phyloP scores from a whole-genome alignment of 2,797 vertebrate species.

The Pantherophis alleghaniensis region DNA sequence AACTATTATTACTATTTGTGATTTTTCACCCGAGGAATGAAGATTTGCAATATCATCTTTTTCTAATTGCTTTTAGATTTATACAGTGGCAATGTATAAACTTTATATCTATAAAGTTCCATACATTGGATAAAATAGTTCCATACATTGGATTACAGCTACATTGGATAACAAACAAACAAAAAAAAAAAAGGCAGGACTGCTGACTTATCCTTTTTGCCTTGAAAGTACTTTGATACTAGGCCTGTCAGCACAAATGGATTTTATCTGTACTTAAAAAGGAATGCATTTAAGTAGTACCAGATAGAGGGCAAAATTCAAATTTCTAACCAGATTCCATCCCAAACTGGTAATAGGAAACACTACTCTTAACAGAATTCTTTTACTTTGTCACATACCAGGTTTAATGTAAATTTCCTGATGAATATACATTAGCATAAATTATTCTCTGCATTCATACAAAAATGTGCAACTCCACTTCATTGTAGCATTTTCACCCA shows the following conservation, averaged over 20 bases:
- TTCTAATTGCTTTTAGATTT: not conserved
- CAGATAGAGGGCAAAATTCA: slow-evolving; percentile 6
- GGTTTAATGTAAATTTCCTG: not conserved
- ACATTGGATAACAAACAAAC: slow-evolving; percentile 48
- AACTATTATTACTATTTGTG: not conserved
- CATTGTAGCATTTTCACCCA: not conserved
- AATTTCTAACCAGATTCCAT: not conserved
- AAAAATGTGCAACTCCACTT: not conserved
- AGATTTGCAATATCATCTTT: not conserved
- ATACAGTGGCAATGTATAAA: not conserved
- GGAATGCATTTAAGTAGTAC: slow-evolving; percentile 21
- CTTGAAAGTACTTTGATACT: slow-evolving; percentile 59
- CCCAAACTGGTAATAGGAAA: slow-evolving; percentile 30
- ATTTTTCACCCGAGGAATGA: not conserved
- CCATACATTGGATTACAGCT: slow-evolving; percentile 6
- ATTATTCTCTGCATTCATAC: not conserved
- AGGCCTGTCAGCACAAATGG: slow-evolving; percentile 36
- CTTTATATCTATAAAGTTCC: not conserved
- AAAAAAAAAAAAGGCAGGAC: slow-evolving; percentile 35
- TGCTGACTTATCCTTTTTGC: slow-evolving; percentile 45
- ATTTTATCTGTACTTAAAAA: slow-evolving; percentile 47
- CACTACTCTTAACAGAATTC: not conserved
- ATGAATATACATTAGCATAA: not conserved
- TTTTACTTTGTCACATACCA: not conserved
- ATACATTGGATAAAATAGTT: not conserved